Percentiles rank a stretch among this genome's conserved stretches.
Evolutionary conservation across 2,113 vertebrate species (phyloP).

Genomic region (Nibea coibor): DNA sequence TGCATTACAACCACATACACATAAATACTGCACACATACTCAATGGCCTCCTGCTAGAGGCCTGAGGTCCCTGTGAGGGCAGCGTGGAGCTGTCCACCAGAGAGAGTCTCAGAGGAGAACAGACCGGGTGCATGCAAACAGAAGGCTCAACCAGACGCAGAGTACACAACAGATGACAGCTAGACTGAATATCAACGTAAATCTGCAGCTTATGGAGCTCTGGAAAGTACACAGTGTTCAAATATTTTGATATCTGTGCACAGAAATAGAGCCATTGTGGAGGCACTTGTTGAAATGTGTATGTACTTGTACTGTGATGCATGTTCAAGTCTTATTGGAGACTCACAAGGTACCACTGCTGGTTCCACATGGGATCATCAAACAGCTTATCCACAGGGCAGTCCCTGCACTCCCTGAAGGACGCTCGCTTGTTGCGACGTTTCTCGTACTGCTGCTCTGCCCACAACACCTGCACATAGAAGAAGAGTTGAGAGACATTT

Average conservation of each 20-base stretch:
- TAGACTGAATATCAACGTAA: neutral
- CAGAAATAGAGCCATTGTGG: neutral
- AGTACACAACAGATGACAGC: conserved; percentile 26
- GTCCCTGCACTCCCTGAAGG: conserved; percentile 79
- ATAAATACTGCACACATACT: neutral
- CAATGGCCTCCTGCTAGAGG: neutral
- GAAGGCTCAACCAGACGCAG: conserved; percentile 26
- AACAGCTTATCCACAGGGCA: conserved; percentile 90
- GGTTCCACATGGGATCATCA: conserved; percentile 98
- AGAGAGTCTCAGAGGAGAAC: conserved; percentile 30
- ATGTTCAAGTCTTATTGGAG: neutral
- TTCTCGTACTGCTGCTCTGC: conserved; percentile 98
- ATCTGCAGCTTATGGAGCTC: conserved; percentile 6
- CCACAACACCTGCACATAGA: conserved; percentile 88
- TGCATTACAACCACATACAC: neutral
- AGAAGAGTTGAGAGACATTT: neutral
- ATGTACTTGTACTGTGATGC: neutral
- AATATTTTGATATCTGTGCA: neutral
- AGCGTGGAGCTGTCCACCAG: conserved; percentile 37
- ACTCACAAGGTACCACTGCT: conserved; percentile 99
- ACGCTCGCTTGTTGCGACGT: conserved; percentile 87
- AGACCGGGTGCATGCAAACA: conserved; percentile 31
- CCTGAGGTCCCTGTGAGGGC: neutral
- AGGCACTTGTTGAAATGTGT: conserved; percentile 11
- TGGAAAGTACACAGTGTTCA: conserved; percentile 12